These are phyloP conservation scores for Phylloscopus collybita DNA, from an alignment of 2,797 vertebrate species.

Conservation along the genomic window DNA sequence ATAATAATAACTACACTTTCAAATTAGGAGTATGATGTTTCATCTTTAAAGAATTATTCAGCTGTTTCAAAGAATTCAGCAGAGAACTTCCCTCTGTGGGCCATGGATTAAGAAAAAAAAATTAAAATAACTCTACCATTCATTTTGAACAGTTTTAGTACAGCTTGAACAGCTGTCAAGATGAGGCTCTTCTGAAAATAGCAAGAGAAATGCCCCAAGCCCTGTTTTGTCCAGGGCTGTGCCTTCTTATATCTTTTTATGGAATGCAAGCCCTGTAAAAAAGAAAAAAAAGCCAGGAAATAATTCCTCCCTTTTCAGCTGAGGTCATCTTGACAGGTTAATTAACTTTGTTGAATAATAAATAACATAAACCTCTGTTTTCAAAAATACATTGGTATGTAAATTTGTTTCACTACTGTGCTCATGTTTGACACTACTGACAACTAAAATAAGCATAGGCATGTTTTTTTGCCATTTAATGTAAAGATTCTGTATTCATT, in stretches of 20 bases:
- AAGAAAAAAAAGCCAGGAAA: not conserved
- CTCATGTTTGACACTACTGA: not conserved
- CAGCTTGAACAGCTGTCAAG: not conserved
- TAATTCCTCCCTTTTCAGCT: not conserved
- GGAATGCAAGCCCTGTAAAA: not conserved
- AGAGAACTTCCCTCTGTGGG: not conserved
- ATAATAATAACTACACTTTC: not conserved
- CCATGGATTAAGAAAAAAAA: not conserved
- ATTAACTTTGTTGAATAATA: conserved; percentile 8
- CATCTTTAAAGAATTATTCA: not conserved
- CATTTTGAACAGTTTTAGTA: not conserved
- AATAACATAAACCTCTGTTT: not conserved
- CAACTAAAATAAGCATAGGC: not conserved
- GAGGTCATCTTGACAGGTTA: not conserved
- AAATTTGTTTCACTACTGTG: not conserved
- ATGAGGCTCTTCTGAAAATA: not conserved
- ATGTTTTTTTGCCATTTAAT: not conserved
- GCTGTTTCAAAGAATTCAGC: not conserved
- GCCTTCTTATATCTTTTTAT: not conserved
- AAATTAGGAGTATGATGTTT: not conserved
- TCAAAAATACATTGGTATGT: not conserved
- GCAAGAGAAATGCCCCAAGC: not conserved
- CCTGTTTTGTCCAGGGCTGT: not conserved
- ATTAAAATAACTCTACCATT: not conserved
- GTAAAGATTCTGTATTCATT: conserved; percentile 16